phyloP scores from a whole-genome alignment of 1,140 invertebrate species.

The Pseudomyrmex cubaensis region DNA sequence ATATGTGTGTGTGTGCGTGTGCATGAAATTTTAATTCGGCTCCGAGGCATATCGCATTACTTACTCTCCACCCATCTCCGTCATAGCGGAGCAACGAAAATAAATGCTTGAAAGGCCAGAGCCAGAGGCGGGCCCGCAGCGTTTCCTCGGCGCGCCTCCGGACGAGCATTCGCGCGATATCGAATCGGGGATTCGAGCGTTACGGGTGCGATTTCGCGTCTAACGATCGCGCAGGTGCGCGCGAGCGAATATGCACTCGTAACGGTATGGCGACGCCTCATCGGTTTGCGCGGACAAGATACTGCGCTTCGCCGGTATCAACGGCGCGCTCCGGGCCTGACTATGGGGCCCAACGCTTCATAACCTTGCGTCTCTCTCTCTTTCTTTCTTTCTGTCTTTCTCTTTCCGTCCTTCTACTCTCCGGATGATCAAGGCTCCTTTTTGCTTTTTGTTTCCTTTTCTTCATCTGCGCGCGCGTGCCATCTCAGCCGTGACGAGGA shows the following conservation, averaged over 20 bases:
- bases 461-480: constrained; percentile 62
- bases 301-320: constrained; percentile 33
- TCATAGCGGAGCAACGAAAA: constrained; percentile 15
- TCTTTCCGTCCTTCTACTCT: not conserved
- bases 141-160: constrained; percentile 41
- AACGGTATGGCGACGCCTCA: constrained; percentile 82
- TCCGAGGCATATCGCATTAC: constrained; percentile 21
- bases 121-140: constrained; percentile 36
- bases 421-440: constrained; percentile 18
- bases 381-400: too few species aligned
- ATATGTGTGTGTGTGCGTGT: not conserved
- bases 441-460: constrained; percentile 42
- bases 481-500: constrained; percentile 75
- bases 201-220: constrained; percentile 78
- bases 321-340: constrained; percentile 13
- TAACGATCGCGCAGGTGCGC: constrained; percentile 79
- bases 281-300: constrained; percentile 75
- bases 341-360: not conserved
- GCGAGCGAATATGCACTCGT: constrained; percentile 62
- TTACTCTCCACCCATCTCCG: constrained; percentile 4
- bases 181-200: constrained; percentile 69
- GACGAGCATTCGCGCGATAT: constrained; percentile 25
- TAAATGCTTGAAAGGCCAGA: not conserved
- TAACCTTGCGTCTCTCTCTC: not conserved
- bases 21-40: constrained; percentile 20